Percentiles rank a stretch among this genome's conserved stretches.
Evolutionary conservation across 2,888 invertebrate species (phyloP).

Genomic region (Torymus tubicola): DNA sequence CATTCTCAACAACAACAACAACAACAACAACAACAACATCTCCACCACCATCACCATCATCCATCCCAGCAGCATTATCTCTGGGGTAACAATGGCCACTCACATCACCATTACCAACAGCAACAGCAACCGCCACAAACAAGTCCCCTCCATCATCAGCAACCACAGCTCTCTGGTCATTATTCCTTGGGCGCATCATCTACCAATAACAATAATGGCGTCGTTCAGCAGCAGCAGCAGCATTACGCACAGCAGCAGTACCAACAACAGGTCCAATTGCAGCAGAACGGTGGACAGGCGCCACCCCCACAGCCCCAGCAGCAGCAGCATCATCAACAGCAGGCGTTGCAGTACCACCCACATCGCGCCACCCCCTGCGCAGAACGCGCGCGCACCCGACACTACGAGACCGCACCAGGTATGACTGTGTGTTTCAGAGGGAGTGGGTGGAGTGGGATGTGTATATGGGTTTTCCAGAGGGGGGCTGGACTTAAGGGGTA

Average conservation of each 20-base stretch:
- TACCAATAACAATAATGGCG: conserved; percentile 34
- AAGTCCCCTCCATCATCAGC: conserved; percentile 38
- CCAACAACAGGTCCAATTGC: conserved; percentile 66
- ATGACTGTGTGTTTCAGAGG: conserved; percentile 25
- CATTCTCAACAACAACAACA: conserved; percentile 56
- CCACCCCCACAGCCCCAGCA: conserved; percentile 66
- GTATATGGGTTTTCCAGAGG: conserved; percentile 1
- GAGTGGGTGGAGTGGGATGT: background rate
- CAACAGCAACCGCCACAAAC: conserved; percentile 53
- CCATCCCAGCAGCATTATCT: conserved; percentile 60
- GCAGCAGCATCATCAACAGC: conserved; percentile 55
- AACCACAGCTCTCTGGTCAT: conserved; percentile 8
- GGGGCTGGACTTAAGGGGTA: background rate
- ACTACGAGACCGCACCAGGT: conserved; percentile 51
- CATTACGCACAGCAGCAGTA: conserved; percentile 59
- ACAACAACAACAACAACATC: conserved; percentile 53
- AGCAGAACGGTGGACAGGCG: conserved; percentile 62
- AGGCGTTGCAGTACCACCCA: conserved; percentile 55
- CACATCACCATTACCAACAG: conserved; percentile 58
- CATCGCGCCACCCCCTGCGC: conserved; percentile 57
- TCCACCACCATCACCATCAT: conserved; percentile 58
- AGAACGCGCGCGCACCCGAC: conserved; percentile 47
- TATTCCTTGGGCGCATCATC: conserved; percentile 28
- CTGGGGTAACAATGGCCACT: conserved; percentile 46
- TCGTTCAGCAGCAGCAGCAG: conserved; percentile 54